A percentile compares a stretch with the other conserved stretches of the same genome.
phyloP scores from a whole-genome alignment of 2,888 invertebrate species.

The Micropterix aruncella region DNA sequence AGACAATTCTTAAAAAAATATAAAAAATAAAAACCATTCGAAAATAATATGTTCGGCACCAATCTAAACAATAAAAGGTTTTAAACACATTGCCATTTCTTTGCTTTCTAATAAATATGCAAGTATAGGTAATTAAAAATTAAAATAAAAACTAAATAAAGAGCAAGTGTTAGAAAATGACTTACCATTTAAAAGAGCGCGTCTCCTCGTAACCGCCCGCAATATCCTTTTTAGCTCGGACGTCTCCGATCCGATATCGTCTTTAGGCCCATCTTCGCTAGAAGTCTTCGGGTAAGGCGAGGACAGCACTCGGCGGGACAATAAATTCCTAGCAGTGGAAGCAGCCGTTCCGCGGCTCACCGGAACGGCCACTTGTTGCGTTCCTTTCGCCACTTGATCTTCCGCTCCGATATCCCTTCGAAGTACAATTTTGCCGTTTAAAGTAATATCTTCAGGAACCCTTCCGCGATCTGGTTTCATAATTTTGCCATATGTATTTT shows the following conservation, averaged over 20 bases:
- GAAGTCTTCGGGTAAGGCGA: constrained; percentile 12
- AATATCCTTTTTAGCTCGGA: constrained; percentile 55
- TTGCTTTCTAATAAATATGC: too few relatives aligned
- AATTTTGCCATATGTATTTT: constrained; percentile 7
- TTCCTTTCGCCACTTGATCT: not conserved
- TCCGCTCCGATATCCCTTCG: not conserved
- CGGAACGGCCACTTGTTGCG: constrained; percentile 15
- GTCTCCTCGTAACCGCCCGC: constrained; percentile 23
- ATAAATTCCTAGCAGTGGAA: constrained; percentile 9
- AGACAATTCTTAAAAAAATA: too few relatives aligned
- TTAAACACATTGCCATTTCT: too few relatives aligned
- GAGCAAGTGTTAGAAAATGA: too few relatives aligned
- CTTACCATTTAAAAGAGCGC: too few relatives aligned
- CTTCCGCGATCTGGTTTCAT: constrained; percentile 1
- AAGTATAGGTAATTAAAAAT: too few relatives aligned
- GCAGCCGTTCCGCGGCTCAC: constrained; percentile 12
- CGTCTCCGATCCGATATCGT: constrained; percentile 59
- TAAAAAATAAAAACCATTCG: too few relatives aligned
- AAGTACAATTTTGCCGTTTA: constrained; percentile 21
- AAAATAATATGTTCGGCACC: too few relatives aligned
- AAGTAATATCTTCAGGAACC: constrained; percentile 13
- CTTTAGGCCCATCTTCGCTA: constrained; percentile 35
- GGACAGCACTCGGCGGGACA: constrained; percentile 16
- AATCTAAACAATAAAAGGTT: too few relatives aligned
- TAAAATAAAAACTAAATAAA: too few relatives aligned